phyloP scores from a whole-genome alignment of 2,888 invertebrate species.

The Coelogynopora nodosa region DNA sequence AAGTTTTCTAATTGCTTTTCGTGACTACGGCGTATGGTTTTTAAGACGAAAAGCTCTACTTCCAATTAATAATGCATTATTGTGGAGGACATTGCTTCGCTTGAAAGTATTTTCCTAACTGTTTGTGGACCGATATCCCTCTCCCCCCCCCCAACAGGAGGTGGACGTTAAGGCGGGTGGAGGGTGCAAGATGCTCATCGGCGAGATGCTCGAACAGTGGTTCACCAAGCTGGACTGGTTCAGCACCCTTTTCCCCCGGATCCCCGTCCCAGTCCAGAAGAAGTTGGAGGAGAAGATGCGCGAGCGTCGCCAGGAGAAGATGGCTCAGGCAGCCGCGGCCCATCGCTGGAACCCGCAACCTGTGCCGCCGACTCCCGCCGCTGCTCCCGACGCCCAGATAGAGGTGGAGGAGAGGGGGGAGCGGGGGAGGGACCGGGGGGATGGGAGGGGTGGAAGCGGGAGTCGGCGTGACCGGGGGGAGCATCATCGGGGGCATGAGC shows the following conservation, averaged over 20 bases:
- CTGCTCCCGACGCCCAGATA: neutral
- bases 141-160: no score
- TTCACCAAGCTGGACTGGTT: slow-evolving; percentile 96
- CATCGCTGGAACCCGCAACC: neutral
- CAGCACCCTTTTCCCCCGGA: slow-evolving; percentile 92
- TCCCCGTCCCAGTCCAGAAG: slow-evolving; percentile 92
- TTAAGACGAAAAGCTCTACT: no score
- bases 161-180: slow-evolving; percentile 96
- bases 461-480: slow-evolving; percentile 42
- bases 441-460: slow-evolving; percentile 30
- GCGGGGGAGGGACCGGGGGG: slow-evolving; percentile 32
- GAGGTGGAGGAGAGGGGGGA: neutral
- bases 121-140: no score
- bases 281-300: slow-evolving; percentile 74
- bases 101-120: no score
- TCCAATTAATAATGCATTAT: no score
- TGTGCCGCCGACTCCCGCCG: neutral
- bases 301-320: slow-evolving; percentile 22
- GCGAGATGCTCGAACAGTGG: slow-evolving; percentile 84
- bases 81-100: no score
- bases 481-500: neutral
- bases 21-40: no score
- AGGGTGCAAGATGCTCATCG: slow-evolving; percentile 85
- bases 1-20: no score
- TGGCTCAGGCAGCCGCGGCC: neutral